Evolutionary conservation across 2,888 invertebrate genomes (phyloP), one percentile per base, ranked within the genome.

Genomic region (Cataglyphis altisquamis): DNA sequence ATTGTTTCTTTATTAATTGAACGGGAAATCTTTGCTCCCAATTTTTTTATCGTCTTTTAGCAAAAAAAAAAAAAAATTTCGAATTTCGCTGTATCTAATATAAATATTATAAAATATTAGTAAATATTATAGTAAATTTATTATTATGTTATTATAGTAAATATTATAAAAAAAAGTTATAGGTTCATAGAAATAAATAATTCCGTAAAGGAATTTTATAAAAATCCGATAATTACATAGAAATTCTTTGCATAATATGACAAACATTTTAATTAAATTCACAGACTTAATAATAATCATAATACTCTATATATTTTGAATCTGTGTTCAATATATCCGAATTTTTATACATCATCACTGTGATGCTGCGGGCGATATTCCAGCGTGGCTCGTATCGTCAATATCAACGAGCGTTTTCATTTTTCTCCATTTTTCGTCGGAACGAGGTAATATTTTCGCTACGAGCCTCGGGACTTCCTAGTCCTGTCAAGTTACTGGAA

Each of bases 401-500:
- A 25, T 60, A 64, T 41, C 78, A 66, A 66, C 45, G 41, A 68
- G 45, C 41, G 52, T 66, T 75, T 55, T 68, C 78, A 80, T 77
- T 83, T 63, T 81, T 67, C 72, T 82, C 66, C 70, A 73, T 72
- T 78, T 83, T 66, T 83, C 81, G 45, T 78, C 87, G 82, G 64
- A 66, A n/a, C 39, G 52, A 39, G 63, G 66, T 73, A 70, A 87
- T 86, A 86, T 86, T 83, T 84, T 84, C 81, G 84, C 62, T 63
- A 84, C 75, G 82, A 77, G 67, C 77, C 83, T 70, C 64, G 73
- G 74, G 82, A 84, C 77, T 63, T 78, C 45, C 67, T 72, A 72
- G 84, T 75, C 74, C 87, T 82, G 88, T 88, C 88, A 86, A 87
- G 86, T 86, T 78, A 72, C 77, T 78, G 84, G 84, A 88, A 86